Percentiles rank a stretch among this genome's conserved stretches.
Evolutionary conservation across 2,888 invertebrate species (phyloP).

Genomic region (Branchellion lobata): DNA sequence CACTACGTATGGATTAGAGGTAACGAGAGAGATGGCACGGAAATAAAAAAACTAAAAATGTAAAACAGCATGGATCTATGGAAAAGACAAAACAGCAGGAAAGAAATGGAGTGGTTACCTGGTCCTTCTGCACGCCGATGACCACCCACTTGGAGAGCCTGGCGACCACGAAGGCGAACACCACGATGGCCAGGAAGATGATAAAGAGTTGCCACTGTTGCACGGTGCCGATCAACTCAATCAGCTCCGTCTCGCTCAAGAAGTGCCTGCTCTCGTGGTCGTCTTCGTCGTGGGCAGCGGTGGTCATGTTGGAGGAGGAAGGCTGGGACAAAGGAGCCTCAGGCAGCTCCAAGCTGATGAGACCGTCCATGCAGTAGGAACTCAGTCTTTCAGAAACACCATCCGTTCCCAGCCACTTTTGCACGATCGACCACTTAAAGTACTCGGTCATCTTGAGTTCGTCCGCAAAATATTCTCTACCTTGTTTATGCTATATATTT

Average conservation of each 20-base stretch:
- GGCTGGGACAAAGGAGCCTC: not conserved
- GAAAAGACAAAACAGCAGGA: too few relatives aligned
- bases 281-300: not conserved
- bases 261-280: not conserved
- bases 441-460: slow-evolving; percentile 5
- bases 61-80: too few relatives aligned
- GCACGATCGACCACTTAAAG: not conserved
- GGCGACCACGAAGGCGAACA: slow-evolving; percentile 55
- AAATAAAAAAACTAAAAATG: too few relatives aligned
- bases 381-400: not conserved
- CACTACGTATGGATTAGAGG: too few relatives aligned
- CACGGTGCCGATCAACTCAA: slow-evolving; percentile 5
- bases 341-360: not conserved
- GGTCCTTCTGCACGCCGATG: slow-evolving; percentile 11
- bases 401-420: not conserved
- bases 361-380: not conserved
- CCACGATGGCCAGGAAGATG: slow-evolving; percentile 54
- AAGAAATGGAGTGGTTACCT: too few relatives aligned
- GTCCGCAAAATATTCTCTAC: too few relatives aligned
- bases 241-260: slow-evolving; percentile 1
- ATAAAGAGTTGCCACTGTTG: slow-evolving; percentile 47
- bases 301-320: not conserved
- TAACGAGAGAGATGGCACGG: too few relatives aligned
- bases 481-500: too few relatives aligned
- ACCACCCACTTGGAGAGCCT: slow-evolving; percentile 51